phyloP scores from a whole-genome alignment of 2,888 invertebrate genomes.

The Aspidiotus rigidus region DNA sequence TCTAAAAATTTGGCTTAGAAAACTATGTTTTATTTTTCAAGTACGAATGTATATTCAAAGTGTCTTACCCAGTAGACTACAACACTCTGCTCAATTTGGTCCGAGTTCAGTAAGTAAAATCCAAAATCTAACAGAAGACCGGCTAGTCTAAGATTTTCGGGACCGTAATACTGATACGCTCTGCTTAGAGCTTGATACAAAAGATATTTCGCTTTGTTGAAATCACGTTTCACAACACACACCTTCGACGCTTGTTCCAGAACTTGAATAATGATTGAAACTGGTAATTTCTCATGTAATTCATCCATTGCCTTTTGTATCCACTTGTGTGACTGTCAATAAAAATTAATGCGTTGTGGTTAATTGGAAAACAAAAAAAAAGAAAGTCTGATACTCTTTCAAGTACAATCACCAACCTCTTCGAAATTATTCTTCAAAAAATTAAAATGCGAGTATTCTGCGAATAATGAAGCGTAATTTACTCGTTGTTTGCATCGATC shows the following conservation, averaged over 20 bases:
- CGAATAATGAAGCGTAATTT: constrained; percentile 62
- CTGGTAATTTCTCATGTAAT: constrained; percentile 54
- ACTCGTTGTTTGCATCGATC: constrained; percentile 44
- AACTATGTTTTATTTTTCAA: no score
- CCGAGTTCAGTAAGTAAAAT: constrained; percentile 80
- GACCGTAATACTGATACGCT: constrained; percentile 45
- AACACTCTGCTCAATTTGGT: constrained; percentile 58
- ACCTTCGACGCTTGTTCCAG: constrained; percentile 78
- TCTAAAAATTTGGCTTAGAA: no score
- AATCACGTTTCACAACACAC: constrained; percentile 80
- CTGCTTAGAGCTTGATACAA: constrained; percentile 71
- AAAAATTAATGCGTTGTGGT: constrained; percentile 3
- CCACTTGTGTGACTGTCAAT: constrained; percentile 58
- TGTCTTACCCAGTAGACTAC: constrained; percentile 15
- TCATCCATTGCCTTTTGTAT: constrained; percentile 64
- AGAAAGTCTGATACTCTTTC: neutral
- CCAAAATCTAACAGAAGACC: constrained; percentile 69
- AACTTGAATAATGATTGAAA: constrained; percentile 67
- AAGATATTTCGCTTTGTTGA: constrained; percentile 68
- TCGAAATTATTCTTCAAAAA: constrained; percentile 80
- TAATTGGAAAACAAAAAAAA: neutral
- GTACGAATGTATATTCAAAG: neutral
- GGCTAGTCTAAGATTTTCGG: constrained; percentile 22
- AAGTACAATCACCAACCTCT: constrained; percentile 50
- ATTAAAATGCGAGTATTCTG: constrained; percentile 72